Evolutionary conservation across 2,113 vertebrate species (phyloP).

Genomic region (Apodemus sylvaticus): DNA sequence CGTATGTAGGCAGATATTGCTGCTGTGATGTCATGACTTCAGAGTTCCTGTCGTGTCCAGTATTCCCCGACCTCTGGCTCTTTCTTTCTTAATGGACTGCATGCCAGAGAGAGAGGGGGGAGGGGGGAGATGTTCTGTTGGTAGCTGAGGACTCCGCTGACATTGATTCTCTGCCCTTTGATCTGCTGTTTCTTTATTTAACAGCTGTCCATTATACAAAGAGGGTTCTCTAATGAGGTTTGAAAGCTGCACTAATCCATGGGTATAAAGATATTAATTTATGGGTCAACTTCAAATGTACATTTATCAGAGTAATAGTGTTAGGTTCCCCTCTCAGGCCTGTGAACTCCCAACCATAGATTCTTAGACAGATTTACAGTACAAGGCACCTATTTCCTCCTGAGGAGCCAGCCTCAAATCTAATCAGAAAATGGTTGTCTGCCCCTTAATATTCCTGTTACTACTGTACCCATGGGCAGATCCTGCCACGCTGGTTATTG

Average conservation of each 20-base stretch:
- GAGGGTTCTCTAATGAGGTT: background rate
- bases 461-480: background rate
- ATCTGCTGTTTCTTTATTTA: background rate
- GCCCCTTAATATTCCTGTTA: background rate
- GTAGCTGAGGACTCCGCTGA: too few species aligned
- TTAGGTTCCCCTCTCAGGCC: background rate
- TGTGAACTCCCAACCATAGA: background rate
- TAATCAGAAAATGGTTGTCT: background rate
- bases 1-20: background rate
- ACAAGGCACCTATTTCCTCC: background rate
- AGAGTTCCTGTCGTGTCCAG: background rate
- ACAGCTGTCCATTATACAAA: background rate
- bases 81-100: background rate
- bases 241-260: background rate
- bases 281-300: background rate
- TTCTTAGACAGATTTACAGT: background rate
- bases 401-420: background rate
- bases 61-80: background rate
- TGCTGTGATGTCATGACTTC: background rate
- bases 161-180: background rate
- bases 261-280: background rate
- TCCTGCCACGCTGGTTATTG: background rate
- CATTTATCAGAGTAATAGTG: background rate
- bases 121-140: background rate
- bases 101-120: too few species aligned